Percentiles rank a stretch among this genome's conserved stretches.
Evolutionary conservation across 2,888 invertebrate species (phyloP).

Genomic region (Eupeodes luniger): DNA sequence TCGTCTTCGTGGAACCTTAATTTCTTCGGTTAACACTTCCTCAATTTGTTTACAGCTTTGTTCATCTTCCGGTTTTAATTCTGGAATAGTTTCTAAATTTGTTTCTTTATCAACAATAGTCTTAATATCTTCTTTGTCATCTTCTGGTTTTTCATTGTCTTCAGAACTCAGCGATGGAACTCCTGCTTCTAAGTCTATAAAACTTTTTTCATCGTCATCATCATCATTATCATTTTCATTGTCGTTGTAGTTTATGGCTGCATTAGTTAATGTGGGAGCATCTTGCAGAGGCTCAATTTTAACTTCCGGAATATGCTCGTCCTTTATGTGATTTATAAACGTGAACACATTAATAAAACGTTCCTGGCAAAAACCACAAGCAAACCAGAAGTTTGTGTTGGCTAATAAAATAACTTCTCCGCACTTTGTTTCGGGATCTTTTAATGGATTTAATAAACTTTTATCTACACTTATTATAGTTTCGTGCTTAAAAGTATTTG

Average conservation of each 20-base stretch:
- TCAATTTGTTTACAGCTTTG: slow-evolving; percentile 15
- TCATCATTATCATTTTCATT: neutral
- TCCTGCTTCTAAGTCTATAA: slow-evolving; percentile 21
- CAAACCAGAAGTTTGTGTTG: slow-evolving; percentile 64
- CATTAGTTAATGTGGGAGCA: neutral
- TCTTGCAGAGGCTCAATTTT: slow-evolving; percentile 9
- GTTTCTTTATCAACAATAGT: neutral
- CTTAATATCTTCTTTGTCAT: slow-evolving; percentile 2
- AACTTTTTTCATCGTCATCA: slow-evolving; percentile 3
- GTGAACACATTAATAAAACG: slow-evolving; percentile 59
- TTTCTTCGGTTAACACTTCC: slow-evolving; percentile 4
- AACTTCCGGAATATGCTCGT: slow-evolving; percentile 43
- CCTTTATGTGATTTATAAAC: slow-evolving; percentile 63
- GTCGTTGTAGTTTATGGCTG: neutral
- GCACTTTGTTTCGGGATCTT: slow-evolving; percentile 45
- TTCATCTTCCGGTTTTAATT: neutral
- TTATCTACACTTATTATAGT: neutral
- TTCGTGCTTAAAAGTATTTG: slow-evolving; percentile 15
- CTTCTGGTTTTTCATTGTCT: neutral
- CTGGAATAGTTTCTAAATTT: neutral
- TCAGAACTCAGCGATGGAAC: neutral
- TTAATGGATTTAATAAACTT: neutral
- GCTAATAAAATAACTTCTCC: slow-evolving; percentile 61
- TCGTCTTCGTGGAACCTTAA: slow-evolving; percentile 16
- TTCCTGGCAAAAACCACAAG: slow-evolving; percentile 65